Evolutionary conservation across 1,140 invertebrate genomes (phyloP).

Genomic region (Augochlora pura): DNA sequence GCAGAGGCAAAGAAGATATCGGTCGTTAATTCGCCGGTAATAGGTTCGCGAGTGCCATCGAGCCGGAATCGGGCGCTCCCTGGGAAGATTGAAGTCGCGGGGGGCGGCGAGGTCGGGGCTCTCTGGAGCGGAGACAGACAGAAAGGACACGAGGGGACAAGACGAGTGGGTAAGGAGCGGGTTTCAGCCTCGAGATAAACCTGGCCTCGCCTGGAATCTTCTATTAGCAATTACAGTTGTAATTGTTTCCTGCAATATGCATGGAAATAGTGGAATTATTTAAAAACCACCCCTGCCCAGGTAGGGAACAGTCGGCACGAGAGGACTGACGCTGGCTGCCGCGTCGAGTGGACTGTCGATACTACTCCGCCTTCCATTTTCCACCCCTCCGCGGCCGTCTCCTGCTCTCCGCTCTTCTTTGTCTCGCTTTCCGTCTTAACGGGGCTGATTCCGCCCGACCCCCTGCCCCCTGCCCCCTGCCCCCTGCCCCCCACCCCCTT

Average conservation of each 20-base stretch:
- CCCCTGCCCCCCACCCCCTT: background rate
- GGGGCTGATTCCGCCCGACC: background rate
- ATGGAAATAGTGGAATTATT: conserved; percentile 81
- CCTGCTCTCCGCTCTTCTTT: background rate
- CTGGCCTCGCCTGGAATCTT: conserved; percentile 79
- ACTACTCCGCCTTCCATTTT: conserved; percentile 12
- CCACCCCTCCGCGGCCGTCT: conserved; percentile 7
- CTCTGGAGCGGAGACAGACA: background rate
- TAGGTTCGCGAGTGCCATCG: conserved; percentile 20
- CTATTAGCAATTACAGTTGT: conserved; percentile 81
- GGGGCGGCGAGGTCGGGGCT: background rate
- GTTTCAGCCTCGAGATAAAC: conserved; percentile 76
- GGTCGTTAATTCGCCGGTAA: conserved; percentile 29
- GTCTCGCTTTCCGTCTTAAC: conserved; percentile 51
- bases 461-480: no score
- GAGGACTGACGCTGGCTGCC: conserved; percentile 31
- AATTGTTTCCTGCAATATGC: conserved; percentile 81
- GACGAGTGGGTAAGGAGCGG: conserved; percentile 59
- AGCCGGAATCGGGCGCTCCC: conserved; percentile 31
- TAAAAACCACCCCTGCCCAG: conserved; percentile 75
- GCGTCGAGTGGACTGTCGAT: conserved; percentile 60
- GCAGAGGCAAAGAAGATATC: background rate
- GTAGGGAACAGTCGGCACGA: background rate
- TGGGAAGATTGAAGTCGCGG: conserved; percentile 43
- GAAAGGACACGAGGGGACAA: conserved; percentile 36